phyloP scores from a whole-genome alignment of 2,888 invertebrate species.

The Cheilosia soror region DNA sequence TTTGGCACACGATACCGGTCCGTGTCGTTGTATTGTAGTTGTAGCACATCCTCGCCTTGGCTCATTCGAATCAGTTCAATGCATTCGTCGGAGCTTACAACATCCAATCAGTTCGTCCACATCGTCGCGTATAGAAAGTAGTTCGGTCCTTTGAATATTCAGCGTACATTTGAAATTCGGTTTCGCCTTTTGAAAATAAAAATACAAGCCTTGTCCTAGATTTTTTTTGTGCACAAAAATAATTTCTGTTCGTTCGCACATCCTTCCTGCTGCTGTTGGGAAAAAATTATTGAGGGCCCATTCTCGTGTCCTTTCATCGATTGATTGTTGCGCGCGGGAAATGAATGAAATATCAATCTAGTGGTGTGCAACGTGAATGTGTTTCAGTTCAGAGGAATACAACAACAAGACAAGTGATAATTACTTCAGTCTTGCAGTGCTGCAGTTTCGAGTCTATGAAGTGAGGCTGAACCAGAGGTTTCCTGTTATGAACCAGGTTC shows the following conservation, averaged over 20 bases:
- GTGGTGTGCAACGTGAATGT: conserved; percentile 27
- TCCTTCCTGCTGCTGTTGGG: conserved; percentile 20
- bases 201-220: neutral
- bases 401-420: conserved; percentile 31
- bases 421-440: conserved; percentile 18
- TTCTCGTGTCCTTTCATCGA: conserved; percentile 26
- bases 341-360: conserved; percentile 52
- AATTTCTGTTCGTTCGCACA: neutral
- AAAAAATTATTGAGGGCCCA: conserved; percentile 26
- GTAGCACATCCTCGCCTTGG: conserved; percentile 35
- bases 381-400: conserved; percentile 5
- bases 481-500: conserved; percentile 50
- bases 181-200: conserved; percentile 1
- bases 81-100: conserved; percentile 61
- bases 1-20: conserved; percentile 66
- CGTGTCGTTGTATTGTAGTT: conserved; percentile 39
- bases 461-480: conserved; percentile 42
- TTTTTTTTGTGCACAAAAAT: conserved; percentile 27
- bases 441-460: conserved; percentile 37
- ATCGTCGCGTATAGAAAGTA: neutral
- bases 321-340: conserved; percentile 67
- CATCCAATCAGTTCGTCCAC: conserved; percentile 11
- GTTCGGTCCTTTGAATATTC: conserved; percentile 14
- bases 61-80: conserved; percentile 64
- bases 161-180: conserved; percentile 10